These are phyloP conservation scores for Siniperca obscura DNA, from an alignment of 2,797 vertebrate genomes.

Conservation along the genomic window DNA sequence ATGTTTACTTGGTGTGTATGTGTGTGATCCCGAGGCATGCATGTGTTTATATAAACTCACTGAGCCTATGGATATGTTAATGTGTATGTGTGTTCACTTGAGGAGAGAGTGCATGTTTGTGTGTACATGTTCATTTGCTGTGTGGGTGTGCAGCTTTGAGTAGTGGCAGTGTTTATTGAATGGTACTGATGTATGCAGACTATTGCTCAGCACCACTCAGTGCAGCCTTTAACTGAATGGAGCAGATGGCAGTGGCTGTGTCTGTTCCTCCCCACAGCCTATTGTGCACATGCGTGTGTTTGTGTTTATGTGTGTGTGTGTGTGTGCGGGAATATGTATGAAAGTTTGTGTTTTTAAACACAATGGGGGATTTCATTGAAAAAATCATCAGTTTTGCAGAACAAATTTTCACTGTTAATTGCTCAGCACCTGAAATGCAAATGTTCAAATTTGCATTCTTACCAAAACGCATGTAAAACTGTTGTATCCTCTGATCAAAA, in stretches of 20 bases:
- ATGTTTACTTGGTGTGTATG: background rate
- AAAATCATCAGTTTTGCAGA: background rate
- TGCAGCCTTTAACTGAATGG: conserved; percentile 75
- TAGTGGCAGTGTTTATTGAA: conserved; percentile 80
- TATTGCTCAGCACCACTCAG: conserved; percentile 65
- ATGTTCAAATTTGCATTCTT: background rate
- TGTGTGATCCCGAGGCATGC: background rate
- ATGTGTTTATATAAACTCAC: conserved; percentile 24
- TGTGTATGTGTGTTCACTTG: conserved; percentile 5
- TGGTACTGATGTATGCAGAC: conserved; percentile 80
- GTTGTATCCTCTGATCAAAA: background rate
- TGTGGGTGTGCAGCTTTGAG: conserved; percentile 64
- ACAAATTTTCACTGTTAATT: too few relatives aligned
- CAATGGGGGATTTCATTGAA: background rate
- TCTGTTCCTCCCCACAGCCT: conserved; percentile 59
- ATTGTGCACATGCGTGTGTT: conserved; percentile 46
- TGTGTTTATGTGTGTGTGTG: conserved; percentile 17
- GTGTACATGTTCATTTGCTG: conserved; percentile 40
- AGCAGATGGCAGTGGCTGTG: conserved; percentile 75
- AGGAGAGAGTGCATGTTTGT: conserved; percentile 19
- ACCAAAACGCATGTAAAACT: background rate
- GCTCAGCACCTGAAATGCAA: background rate
- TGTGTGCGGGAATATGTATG: background rate
- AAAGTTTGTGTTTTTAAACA: conserved; percentile 18
- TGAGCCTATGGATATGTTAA: background rate